Conservation (phyloP, 2,888 invertebrate species). For the Mellilla xanthometata region DNA sequence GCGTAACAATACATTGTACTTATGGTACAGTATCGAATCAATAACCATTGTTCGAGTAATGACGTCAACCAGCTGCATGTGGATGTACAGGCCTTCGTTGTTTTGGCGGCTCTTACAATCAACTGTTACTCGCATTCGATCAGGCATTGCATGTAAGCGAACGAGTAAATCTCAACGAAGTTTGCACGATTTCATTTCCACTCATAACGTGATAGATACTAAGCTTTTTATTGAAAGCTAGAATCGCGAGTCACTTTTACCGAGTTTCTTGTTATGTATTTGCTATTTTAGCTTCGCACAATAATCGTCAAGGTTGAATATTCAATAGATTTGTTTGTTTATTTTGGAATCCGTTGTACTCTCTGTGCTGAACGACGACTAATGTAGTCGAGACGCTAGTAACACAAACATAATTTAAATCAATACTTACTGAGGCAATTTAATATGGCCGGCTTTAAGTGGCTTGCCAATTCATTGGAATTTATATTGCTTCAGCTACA, state of each 20-base stretch:
- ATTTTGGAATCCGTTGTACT: slow-evolving; percentile 20
- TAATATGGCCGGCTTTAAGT: slow-evolving; percentile 42
- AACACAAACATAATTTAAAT: slow-evolving; percentile 50
- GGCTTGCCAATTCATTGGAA: slow-evolving; percentile 47
- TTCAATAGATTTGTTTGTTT: slow-evolving; percentile 31
- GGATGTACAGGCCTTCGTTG: slow-evolving; percentile 38
- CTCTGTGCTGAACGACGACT: slow-evolving; percentile 7
- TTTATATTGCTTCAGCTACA: slow-evolving; percentile 40
- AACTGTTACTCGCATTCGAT: slow-evolving; percentile 38
- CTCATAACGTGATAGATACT: slow-evolving; percentile 2
- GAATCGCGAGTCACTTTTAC: slow-evolving; percentile 11
- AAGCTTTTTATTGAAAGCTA: slow-evolving; percentile 22
- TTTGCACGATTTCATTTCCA: slow-evolving; percentile 6
- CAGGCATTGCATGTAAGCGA: slow-evolving; percentile 15
- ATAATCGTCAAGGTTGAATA: slow-evolving; percentile 15
- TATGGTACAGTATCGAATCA: slow-evolving; percentile 48
- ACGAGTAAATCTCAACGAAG: slow-evolving; percentile 13
- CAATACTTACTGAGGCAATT: slow-evolving; percentile 41
- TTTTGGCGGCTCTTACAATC: slow-evolving; percentile 39
- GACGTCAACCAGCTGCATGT: slow-evolving; percentile 51
- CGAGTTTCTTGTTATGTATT: slow-evolving; percentile 6
- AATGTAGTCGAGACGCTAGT: slow-evolving; percentile 5
- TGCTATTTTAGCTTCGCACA: slow-evolving; percentile 10
- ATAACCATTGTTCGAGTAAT: slow-evolving; percentile 58
- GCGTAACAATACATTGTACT: slow-evolving; percentile 32